Base-by-base conservation (phyloP, 2,797 vertebrate genomes). In the Betta splendens region DNA sequence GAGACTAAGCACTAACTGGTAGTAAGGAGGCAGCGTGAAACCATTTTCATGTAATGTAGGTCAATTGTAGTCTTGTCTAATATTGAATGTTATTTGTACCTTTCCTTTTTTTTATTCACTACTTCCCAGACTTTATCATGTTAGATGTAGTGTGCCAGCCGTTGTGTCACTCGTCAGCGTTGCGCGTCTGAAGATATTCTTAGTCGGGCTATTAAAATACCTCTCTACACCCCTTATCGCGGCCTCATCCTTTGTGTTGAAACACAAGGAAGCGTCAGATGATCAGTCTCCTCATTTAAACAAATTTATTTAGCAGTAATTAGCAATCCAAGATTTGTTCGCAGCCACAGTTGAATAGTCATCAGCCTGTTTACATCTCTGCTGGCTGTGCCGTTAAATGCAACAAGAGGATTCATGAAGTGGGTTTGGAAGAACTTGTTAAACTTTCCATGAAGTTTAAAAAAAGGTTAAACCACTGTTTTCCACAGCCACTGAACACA, bases 111-210 rank as follows among this genome's bases (percentile, higher is more conserved):
- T n/a, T n/a, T 44, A 56, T 51, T 39, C 43, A 46, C 35, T 35
- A 12, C 36, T 50, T 47, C 36, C n/a, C 11, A 25, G 21, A 17
- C 23, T 46, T 57, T 12, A 29, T 60, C 56, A 37, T 3, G 21
- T 39, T 65, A 56, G 49, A 57, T 39, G 64, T 52, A n/a, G 51
- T 37, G 51, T 71, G 40, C 35, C 31, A 62, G 59, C 31, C 25
- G 20, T 43, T 73, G 62, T 67, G 76, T 23, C 38, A 54, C 71
- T 40, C 75, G 75, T 45, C 71, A 72, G 61, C n/a, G 46, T 75
- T 56, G 44, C 52, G 33, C 47, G 25, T 75, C 29, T 78, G 80
- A 85, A 85, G 83, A 72, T 87, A 86, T 86, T 83, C 50, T 86
- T 85, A 74, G 84, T 42, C 18, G 25, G 56, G 58, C 38, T 75